phyloP scores from a whole-genome alignment of 2,888 invertebrate genomes.

The Lithophane semibrunnea region DNA sequence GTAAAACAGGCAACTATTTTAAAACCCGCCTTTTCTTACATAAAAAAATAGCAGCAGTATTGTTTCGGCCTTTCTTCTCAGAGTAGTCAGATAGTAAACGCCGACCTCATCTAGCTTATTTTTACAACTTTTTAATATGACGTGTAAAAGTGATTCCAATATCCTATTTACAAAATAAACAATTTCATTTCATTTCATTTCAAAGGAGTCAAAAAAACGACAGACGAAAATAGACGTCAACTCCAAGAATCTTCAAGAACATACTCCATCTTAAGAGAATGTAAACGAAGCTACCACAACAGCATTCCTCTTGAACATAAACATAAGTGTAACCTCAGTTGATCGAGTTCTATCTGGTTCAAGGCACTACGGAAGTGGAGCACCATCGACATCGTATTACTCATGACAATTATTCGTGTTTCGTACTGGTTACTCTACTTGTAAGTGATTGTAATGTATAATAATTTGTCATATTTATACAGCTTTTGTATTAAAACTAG shows the following conservation, averaged over 20 bases:
- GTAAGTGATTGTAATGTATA: not conserved
- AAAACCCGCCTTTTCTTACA: not conserved
- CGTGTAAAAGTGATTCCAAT: no score
- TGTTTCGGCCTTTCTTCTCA: no score
- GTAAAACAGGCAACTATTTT: not conserved
- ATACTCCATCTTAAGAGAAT: not conserved
- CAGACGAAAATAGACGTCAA: not conserved
- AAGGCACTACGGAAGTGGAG: slow-evolving; percentile 29
- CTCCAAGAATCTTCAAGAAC: not conserved
- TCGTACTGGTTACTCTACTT: slow-evolving; percentile 3
- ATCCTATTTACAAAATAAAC: no score
- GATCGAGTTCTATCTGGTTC: slow-evolving; percentile 41
- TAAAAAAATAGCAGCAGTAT: not conserved
- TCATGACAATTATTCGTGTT: slow-evolving; percentile 38
- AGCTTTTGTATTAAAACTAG: not conserved
- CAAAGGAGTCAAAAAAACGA: not conserved
- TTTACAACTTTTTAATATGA: no score
- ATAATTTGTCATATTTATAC: not conserved
- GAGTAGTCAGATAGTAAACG: no score
- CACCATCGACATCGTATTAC: slow-evolving; percentile 23
- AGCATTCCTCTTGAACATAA: slow-evolving; percentile 20
- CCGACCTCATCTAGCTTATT: no score
- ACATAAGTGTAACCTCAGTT: slow-evolving; percentile 15
- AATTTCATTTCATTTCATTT: no score
- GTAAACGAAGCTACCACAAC: not conserved